Evolutionary conservation across 2,888 invertebrate genomes (phyloP), one percentile per base, ranked within the genome.

Genomic region (Epinotia nisella): DNA sequence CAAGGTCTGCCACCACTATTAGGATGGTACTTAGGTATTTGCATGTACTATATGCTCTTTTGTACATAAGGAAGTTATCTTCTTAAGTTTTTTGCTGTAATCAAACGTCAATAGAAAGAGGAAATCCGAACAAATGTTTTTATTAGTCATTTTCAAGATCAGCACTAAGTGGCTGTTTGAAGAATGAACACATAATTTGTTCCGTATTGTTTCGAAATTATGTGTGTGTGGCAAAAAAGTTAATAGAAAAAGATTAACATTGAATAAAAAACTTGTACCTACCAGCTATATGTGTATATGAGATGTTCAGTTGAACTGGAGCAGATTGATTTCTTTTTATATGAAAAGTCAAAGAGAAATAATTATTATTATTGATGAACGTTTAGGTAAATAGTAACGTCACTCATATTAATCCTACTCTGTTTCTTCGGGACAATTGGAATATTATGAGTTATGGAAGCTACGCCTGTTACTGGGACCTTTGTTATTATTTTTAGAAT

Each of bases 1-100:
- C 88, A 87, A 88, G 87, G 88, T 81, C 69, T 13, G 51, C 64
- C 66, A 67, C 61, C 53, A 67, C 56, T 68, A 73, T 73, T 73
- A 73, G 73, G 68, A 62, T n/a, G 73, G 73, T 64, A 73, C 70
- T 74, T 74, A 61, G 61, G 55, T 70, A 70, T 60, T 70, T 19
- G 74, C 59, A 41, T 41, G 69, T 70, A 74, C 65, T 66, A 3
- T 64, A 56, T 66, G 41, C 55, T 35, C 56, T 58, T 61, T 58
- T 62, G 45, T 41, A 56, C 59, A 61, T 51, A 74, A 74, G 70
- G 74, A 74, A 74, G 70, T 65, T 59, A 64, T 45, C 51, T 65
- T 60, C 13, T 59, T 49, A 69, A 51, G 62, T 73, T 73, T n/a
- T 73, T 73, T 73, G 73, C 69, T 53, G 59, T 73, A 73, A 73